Evolutionary conservation across 2,888 invertebrate genomes (phyloP).

Genomic region (Magallana nippona): DNA sequence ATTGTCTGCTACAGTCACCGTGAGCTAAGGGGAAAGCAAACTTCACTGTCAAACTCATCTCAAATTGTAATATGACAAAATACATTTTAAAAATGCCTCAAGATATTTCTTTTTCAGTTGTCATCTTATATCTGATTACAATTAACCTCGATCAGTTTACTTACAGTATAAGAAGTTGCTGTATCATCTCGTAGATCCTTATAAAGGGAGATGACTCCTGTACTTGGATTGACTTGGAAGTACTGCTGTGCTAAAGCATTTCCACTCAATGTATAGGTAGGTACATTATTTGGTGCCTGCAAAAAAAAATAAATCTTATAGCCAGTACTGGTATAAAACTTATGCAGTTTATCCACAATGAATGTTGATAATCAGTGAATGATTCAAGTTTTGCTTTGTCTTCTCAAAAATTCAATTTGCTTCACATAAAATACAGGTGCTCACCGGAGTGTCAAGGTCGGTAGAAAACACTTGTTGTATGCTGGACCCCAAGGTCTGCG

Average conservation of each 20-base stretch:
- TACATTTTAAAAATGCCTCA: neutral
- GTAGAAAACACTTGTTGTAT: constrained; percentile 43
- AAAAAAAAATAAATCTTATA: neutral
- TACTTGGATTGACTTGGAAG: constrained; percentile 61
- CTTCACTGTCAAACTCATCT: too few species aligned
- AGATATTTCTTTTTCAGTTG: too few species aligned
- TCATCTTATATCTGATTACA: too few species aligned
- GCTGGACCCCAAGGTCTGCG: constrained; percentile 40
- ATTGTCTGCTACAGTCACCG: constrained; percentile 62
- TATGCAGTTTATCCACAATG: too few species aligned
- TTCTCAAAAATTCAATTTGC: too few species aligned
- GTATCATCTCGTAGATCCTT: constrained; percentile 51
- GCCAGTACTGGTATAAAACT: too few species aligned
- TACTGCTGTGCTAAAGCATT: constrained; percentile 55
- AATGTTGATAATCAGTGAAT: too few species aligned
- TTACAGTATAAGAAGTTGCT: constrained; percentile 51
- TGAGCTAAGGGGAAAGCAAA: constrained; percentile 55
- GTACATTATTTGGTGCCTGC: constrained; percentile 67
- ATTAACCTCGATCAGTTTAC: neutral
- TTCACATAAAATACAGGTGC: neutral
- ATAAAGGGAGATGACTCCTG: constrained; percentile 57
- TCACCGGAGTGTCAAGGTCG: constrained; percentile 49
- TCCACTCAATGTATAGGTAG: constrained; percentile 64
- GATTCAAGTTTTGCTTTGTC: too few species aligned
- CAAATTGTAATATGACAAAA: too few species aligned